These are phyloP conservation scores for Philypnodon macrostomus DNA, from an alignment of 2,797 vertebrate species.

Conservation along the genomic window DNA sequence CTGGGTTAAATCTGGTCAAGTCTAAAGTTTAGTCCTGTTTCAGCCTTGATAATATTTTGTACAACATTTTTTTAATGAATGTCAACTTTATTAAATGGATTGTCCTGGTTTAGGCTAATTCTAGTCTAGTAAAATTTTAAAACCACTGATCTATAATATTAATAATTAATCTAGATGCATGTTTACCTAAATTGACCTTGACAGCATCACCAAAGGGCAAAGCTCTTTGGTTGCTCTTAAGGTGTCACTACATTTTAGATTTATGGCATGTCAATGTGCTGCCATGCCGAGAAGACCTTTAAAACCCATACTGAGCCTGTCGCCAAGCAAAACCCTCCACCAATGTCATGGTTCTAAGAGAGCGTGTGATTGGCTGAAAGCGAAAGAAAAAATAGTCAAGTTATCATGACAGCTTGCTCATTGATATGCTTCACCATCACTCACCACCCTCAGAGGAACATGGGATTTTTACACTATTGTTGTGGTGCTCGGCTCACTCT, in stretches of 20 bases:
- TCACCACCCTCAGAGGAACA: slow-evolving; percentile 32
- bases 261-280: slow-evolving; percentile 8
- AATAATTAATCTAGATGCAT: slow-evolving; percentile 26
- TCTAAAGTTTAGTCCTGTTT: too few species aligned
- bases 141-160: too few species aligned
- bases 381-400: slow-evolving; percentile 6
- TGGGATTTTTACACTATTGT: slow-evolving; percentile 32
- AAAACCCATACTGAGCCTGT: slow-evolving; percentile 26
- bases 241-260: slow-evolving; percentile 12
- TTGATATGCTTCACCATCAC: slow-evolving; percentile 49
- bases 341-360: slow-evolving; percentile 22
- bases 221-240: slow-evolving; percentile 3
- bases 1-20: too few species aligned
- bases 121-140: too few species aligned
- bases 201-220: slow-evolving; percentile 3
- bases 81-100: too few species aligned
- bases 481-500: slow-evolving; percentile 4
- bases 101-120: too few species aligned
- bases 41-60: too few species aligned
- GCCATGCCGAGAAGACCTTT: slow-evolving; percentile 22
- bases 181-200: slow-evolving; percentile 1
- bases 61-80: too few species aligned
- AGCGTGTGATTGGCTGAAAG: slow-evolving; percentile 45
- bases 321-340: slow-evolving; percentile 46
- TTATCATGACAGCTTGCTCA: slow-evolving; percentile 27